These are phyloP conservation scores for Cossypha polioptera DNA, from an alignment of 2,797 vertebrate species.

Conservation along the genomic window DNA sequence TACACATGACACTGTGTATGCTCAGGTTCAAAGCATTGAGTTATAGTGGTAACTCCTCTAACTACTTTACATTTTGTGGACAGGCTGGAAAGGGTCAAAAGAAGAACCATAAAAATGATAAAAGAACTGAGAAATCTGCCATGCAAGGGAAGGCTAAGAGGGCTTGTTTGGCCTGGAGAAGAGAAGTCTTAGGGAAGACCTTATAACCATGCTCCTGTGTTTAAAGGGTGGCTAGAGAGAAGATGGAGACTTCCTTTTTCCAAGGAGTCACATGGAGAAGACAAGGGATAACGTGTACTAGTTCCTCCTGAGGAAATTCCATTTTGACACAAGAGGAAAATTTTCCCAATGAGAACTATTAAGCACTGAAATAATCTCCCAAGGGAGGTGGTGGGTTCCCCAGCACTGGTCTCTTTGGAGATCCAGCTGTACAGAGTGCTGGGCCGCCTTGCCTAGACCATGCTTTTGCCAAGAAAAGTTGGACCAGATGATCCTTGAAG, in stretches of 20 bases:
- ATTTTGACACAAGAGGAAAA: no score
- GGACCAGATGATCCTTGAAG: background rate
- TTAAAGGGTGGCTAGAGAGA: background rate
- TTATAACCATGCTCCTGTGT: background rate
- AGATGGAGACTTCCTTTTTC: background rate
- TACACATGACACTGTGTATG: background rate
- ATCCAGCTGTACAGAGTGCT: background rate
- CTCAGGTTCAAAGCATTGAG: background rate
- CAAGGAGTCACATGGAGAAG: background rate
- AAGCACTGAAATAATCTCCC: background rate
- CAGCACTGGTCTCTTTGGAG: background rate
- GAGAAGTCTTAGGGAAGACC: background rate
- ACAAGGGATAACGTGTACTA: fast-evolving
- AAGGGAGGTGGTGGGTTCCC: background rate
- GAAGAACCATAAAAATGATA: background rate
- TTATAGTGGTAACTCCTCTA: background rate
- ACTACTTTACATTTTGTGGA: background rate
- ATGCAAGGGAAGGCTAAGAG: background rate
- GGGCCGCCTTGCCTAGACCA: fast-evolving
- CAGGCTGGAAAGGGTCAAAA: background rate
- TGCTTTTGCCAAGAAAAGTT: background rate
- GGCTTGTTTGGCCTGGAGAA: background rate
- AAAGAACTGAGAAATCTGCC: background rate
- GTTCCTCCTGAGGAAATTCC: background rate
- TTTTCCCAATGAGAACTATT: background rate